Evolutionary conservation across 64 coral and sea anemone genomes (phyloP).

Genomic region (Stylophora pistillata): DNA sequence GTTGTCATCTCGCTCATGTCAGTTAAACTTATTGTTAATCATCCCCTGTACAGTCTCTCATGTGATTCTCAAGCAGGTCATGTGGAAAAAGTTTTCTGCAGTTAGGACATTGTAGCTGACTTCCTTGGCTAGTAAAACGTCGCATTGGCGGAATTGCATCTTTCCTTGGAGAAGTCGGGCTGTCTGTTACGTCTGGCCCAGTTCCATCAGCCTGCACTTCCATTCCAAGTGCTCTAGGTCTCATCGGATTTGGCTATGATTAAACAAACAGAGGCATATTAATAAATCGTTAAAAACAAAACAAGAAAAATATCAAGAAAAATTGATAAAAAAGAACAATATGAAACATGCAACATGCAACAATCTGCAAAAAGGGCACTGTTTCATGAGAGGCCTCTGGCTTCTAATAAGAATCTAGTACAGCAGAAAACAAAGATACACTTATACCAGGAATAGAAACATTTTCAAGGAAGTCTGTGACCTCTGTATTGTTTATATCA

Average conservation of each 20-base stretch:
- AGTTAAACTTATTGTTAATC: neutral
- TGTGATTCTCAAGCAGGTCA: constrained; percentile 55
- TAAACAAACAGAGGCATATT: neutral
- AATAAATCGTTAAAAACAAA: too few relatives aligned
- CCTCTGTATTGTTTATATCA: neutral
- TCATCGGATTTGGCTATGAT: neutral
- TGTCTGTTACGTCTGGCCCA: neutral
- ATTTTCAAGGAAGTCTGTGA: too few relatives aligned
- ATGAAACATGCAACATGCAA: too few relatives aligned
- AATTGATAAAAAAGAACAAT: too few relatives aligned
- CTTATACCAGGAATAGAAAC: too few relatives aligned
- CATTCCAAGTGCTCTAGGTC: neutral
- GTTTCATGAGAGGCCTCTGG: too few relatives aligned
- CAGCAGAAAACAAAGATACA: too few relatives aligned
- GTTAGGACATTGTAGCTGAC: constrained; percentile 38
- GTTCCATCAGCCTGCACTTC: constrained; percentile 35
- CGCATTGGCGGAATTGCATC: neutral
- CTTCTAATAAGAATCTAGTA: too few relatives aligned
- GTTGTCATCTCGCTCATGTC: neutral
- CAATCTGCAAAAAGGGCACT: too few relatives aligned
- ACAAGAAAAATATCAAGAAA: too few relatives aligned
- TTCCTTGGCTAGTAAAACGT: neutral
- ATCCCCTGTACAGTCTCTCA: constrained; percentile 48
- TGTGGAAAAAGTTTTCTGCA: constrained; percentile 35
- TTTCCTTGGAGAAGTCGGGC: neutral